Percentiles rank a stretch among this genome's conserved stretches.
Conservation (phyloP, 64 coral and sea anemone species). For the Actinia tenebrosa region DNA sequence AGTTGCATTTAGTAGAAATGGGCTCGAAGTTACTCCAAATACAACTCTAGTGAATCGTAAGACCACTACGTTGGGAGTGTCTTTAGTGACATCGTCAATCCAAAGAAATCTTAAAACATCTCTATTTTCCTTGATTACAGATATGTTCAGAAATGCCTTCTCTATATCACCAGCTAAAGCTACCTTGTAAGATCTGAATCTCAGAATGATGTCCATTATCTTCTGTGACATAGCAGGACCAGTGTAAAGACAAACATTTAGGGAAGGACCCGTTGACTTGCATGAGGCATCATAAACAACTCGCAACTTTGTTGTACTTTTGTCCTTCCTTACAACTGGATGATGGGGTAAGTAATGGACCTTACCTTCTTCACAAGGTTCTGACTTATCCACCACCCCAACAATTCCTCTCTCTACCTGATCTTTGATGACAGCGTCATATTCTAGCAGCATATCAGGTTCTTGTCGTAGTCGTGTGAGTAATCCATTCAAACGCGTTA, state of each 20-base stretch:
- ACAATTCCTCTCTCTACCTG: conserved; percentile 29
- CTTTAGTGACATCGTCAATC: conserved; percentile 20
- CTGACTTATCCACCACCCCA: conserved; percentile 15
- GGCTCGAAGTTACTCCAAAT: conserved; percentile 41
- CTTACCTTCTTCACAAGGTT: neutral
- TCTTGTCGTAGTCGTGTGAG: conserved; percentile 33
- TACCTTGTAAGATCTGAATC: conserved; percentile 32
- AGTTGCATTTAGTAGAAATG: conserved; percentile 49
- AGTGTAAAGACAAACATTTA: conserved; percentile 61
- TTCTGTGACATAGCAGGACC: conserved; percentile 27
- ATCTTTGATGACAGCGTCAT: conserved; percentile 37
- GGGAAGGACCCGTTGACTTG: neutral
- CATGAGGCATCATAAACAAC: conserved; percentile 40
- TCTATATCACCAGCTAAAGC: conserved; percentile 39
- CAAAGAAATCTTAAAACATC: conserved; percentile 44
- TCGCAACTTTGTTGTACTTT: conserved; percentile 42
- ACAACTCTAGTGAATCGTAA: conserved; percentile 45
- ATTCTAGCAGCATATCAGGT: conserved; percentile 23
- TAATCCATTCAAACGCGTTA: neutral
- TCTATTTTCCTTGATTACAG: neutral
- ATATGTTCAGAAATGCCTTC: conserved; percentile 54
- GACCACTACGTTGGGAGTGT: conserved; percentile 1
- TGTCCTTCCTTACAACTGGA: conserved; percentile 33
- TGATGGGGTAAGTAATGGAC: conserved; percentile 44
- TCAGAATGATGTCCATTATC: conserved; percentile 40